A percentile compares a stretch with the other conserved stretches of the same genome.
Conservation (phyloP, 2,888 invertebrate species). For the Oscheius sp. region DNA sequence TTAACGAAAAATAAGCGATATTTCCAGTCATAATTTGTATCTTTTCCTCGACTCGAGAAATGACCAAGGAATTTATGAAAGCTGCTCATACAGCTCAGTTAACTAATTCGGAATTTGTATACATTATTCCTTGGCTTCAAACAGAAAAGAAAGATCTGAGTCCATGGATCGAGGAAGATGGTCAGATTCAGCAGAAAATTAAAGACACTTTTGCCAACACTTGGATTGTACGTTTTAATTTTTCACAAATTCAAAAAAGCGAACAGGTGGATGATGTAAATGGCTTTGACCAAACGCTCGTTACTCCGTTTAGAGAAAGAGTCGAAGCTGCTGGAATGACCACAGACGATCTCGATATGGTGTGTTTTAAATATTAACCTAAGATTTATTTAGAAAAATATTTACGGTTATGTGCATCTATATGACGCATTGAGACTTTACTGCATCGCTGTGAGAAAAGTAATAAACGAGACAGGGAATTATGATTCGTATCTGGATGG, state of each 20-base stretch:
- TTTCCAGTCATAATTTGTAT: slow-evolving; percentile 65
- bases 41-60: slow-evolving; percentile 67
- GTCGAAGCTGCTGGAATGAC: slow-evolving; percentile 62
- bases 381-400: slow-evolving; percentile 50
- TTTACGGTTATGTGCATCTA: slow-evolving; percentile 69
- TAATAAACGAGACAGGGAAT: slow-evolving; percentile 52
- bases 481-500: slow-evolving; percentile 61
- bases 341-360: slow-evolving; percentile 64
- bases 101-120: slow-evolving; percentile 66
- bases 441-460: slow-evolving; percentile 60
- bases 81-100: slow-evolving; percentile 53
- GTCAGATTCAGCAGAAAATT: slow-evolving; percentile 64
- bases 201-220: slow-evolving; percentile 67
- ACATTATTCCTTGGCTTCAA: slow-evolving; percentile 67
- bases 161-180: slow-evolving; percentile 66
- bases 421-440: slow-evolving; percentile 67
- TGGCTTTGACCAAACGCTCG: slow-evolving; percentile 67
- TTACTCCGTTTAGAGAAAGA: slow-evolving; percentile 64
- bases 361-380: slow-evolving; percentile 1
- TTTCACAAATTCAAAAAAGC: neutral
- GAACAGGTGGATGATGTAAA: slow-evolving; percentile 67
- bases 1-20: neutral
- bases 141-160: slow-evolving; percentile 61
- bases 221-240: slow-evolving; percentile 52
- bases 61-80: slow-evolving; percentile 67